These are phyloP conservation scores for Lepus oiostolus DNA, from an alignment of 2,797 vertebrate genomes.

Conservation along the genomic window DNA sequence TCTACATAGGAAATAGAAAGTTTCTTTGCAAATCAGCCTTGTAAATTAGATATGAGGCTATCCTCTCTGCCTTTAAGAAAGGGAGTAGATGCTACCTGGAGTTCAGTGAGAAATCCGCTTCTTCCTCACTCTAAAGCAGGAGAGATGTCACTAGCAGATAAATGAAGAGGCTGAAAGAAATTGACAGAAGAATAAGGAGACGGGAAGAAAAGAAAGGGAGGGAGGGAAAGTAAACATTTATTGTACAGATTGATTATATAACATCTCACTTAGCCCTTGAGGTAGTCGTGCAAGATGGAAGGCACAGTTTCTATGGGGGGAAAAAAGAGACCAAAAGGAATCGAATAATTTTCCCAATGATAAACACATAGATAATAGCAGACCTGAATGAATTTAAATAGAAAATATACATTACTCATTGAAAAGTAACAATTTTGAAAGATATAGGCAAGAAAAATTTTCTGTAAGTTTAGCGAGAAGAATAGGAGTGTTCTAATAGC, in stretches of 20 bases:
- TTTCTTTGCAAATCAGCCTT: conserved; percentile 48
- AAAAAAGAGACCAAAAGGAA: background rate
- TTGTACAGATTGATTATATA: background rate
- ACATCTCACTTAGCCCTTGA: background rate
- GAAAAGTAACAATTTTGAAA: conserved; percentile 2
- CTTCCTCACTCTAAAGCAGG: background rate
- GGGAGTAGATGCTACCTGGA: background rate
- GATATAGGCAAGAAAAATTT: background rate
- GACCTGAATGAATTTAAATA: background rate
- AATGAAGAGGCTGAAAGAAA: background rate
- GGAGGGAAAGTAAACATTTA: background rate
- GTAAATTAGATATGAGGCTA: conserved; percentile 18
- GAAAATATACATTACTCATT: background rate
- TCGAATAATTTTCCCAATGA: background rate
- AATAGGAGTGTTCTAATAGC: background rate
- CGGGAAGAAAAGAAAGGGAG: rapidly evolving
- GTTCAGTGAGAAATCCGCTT: background rate
- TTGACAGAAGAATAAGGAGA: background rate
- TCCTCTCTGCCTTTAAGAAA: background rate
- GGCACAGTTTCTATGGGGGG: background rate
- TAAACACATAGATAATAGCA: background rate
- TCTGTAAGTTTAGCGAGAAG: background rate
- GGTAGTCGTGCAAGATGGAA: background rate
- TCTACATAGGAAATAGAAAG: conserved; percentile 29
- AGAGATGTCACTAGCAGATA: background rate